Evolutionary conservation across 2,113 vertebrate genomes (phyloP), one percentile per base, ranked within the genome.

Genomic region (Halcyon malimbica): DNA sequence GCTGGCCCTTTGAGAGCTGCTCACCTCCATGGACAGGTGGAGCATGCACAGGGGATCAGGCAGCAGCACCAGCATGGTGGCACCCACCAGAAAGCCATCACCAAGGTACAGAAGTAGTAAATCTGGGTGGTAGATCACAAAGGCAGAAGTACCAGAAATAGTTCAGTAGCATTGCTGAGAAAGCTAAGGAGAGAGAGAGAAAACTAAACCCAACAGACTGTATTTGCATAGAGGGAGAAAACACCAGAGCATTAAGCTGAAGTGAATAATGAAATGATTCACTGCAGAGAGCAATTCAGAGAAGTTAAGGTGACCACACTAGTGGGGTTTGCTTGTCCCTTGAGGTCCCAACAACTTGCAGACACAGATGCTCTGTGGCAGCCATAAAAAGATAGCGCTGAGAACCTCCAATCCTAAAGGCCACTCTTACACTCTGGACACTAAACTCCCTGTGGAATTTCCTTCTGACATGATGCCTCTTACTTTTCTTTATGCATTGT

Each of bases 21-120:
- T 83, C 0, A 0, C 4, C 39, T 46, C 48, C 0, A 0, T 4
- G 1, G 65, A 20, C 48, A 44, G 39, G 16, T 21, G 29, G 39
- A 69, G 24, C 7, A 10, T 1, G 2, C 31, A 3, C 31, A 37
- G 16, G 15, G 16, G 10, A 24, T 6, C 28, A 59, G 60, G 39
- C 70, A 78, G 68, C 35, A 60, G 51, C 62, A 39, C 26, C 5
- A 11, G 19, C 6, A 1, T 33, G 35, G 33, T 35, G 67, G 23
- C 8, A 6, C 65, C 23, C 44, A 35, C 53, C 48, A 26, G 74
- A 57, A 69, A 64, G 29, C 29, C 33, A 19, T 20, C 23, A 6
- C 20, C 8, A 56, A 39, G 46, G 9, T 26, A 63, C 2, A 26
- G 20, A 7, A 33, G 60, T 18, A 16, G 41, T 62, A 83, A 29